phyloP scores from a whole-genome alignment of 2,113 vertebrate species.

The Manacus vitellinus region DNA sequence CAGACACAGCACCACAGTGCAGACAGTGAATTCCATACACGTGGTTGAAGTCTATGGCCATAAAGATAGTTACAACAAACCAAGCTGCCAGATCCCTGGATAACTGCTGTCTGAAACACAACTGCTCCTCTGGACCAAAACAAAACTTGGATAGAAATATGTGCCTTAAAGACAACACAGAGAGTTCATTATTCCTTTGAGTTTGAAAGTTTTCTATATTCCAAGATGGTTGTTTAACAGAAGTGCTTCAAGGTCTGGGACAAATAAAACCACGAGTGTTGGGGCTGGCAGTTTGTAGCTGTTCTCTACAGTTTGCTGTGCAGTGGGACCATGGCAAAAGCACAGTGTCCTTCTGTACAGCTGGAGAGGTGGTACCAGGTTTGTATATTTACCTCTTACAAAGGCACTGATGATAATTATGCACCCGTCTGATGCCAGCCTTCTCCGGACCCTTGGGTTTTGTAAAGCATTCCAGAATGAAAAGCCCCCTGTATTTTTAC shows the following conservation, averaged over 20 bases:
- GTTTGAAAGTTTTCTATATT: slow-evolving; percentile 24
- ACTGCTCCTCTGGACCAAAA: slow-evolving; percentile 28
- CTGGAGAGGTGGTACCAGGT: neutral
- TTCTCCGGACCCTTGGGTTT: slow-evolving; percentile 14
- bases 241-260: neutral
- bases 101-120: neutral
- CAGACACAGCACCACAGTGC: neutral
- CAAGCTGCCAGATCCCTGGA: slow-evolving; percentile 16
- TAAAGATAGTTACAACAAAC: neutral
- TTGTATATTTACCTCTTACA: neutral
- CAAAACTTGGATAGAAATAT: slow-evolving; percentile 20
- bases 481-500: slow-evolving; percentile 50
- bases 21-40: neutral
- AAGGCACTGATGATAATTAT: neutral
- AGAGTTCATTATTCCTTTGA: neutral
- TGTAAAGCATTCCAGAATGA: slow-evolving; percentile 11
- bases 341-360: neutral
- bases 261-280: neutral
- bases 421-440: neutral
- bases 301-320: neutral
- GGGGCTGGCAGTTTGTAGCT: neutral
- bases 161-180: slow-evolving; percentile 69
- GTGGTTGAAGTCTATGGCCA: slow-evolving; percentile 6
- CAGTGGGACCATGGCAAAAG: neutral
- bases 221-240: slow-evolving; percentile 13